Percentiles rank a stretch among this genome's conserved stretches.
phyloP scores from a whole-genome alignment of 1,140 invertebrate genomes.

The Mamestra configurata region DNA sequence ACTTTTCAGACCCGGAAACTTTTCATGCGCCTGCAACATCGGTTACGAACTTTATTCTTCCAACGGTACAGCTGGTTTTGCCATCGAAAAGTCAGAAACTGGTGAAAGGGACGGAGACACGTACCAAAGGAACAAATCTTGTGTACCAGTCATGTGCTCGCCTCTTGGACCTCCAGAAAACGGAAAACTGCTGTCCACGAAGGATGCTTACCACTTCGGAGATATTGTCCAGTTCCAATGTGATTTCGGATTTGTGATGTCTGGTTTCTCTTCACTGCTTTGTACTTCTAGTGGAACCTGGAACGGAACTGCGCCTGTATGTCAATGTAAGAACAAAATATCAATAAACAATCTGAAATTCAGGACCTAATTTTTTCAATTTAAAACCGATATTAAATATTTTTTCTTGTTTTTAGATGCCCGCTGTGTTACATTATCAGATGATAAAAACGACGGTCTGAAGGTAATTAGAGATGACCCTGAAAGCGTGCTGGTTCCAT shows the following conservation, averaged over 20 bases:
- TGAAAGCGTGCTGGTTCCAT: constrained; percentile 94
- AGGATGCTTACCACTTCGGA: constrained; percentile 95
- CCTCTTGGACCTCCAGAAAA: constrained; percentile 94
- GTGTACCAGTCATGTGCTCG: constrained; percentile 97
- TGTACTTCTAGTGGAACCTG: constrained; percentile 97
- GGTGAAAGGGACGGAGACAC: constrained; percentile 96
- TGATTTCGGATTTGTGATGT: constrained; percentile 97
- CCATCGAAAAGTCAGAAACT: constrained; percentile 94
- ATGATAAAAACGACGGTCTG: constrained; percentile 95
- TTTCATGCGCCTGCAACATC: constrained; percentile 96
- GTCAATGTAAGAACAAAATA: constrained; percentile 93
- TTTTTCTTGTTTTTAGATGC: constrained; percentile 90
- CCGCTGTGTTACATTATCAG: constrained; percentile 96
- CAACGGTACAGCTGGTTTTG: constrained; percentile 97
- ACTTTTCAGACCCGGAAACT: constrained; percentile 92
- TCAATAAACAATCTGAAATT: no score
- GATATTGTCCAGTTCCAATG: constrained; percentile 97
- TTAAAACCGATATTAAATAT: background rate
- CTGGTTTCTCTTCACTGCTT: constrained; percentile 93
- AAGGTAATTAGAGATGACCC: constrained; percentile 92
- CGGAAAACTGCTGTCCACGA: constrained; percentile 95
- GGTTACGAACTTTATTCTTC: constrained; percentile 96
- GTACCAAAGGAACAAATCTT: constrained; percentile 98
- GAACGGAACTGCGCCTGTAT: constrained; percentile 97
- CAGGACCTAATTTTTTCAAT: constrained; percentile 25